Percentiles rank a stretch among this genome's conserved stretches.
These are phyloP conservation scores for Drosophila mettleri DNA, from an alignment of 2,888 invertebrate genomes.

Conservation along the genomic window DNA sequence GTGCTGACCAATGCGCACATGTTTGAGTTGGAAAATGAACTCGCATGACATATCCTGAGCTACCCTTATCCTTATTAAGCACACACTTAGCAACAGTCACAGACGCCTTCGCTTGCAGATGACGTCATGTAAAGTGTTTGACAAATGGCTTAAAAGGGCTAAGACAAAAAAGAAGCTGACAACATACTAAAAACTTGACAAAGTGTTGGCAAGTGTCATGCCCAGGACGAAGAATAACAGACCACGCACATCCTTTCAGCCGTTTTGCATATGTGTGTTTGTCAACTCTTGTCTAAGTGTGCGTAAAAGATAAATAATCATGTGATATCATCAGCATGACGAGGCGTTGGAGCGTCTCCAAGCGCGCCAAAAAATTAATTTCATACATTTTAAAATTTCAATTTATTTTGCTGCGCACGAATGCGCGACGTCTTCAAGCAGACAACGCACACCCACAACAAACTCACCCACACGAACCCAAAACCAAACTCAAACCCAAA, in stretches of 20 bases:
- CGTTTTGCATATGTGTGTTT: conserved; percentile 65
- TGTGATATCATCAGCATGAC: conserved; percentile 68
- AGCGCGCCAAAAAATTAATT: conserved; percentile 73
- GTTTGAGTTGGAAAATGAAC: not conserved
- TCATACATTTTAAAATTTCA: conserved; percentile 82
- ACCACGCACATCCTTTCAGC: conserved; percentile 50
- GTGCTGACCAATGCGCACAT: not conserved
- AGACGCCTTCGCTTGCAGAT: conserved; percentile 47
- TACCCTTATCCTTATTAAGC: conserved; percentile 6
- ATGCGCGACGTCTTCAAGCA: conserved; percentile 73
- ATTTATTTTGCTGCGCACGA: conserved; percentile 79
- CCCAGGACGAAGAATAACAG: conserved; percentile 36
- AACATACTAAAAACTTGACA: conserved; percentile 80
- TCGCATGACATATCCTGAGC: not conserved
- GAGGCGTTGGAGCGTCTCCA: conserved; percentile 48
- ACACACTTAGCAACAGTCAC: conserved; percentile 20
- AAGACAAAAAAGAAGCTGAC: conserved; percentile 60
- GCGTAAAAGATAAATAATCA: conserved; percentile 80
- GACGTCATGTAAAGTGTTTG: conserved; percentile 74
- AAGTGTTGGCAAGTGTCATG: conserved; percentile 79
- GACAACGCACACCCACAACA: conserved; percentile 37
- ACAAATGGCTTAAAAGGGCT: conserved; percentile 73
- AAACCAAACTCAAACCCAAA: conserved; percentile 6
- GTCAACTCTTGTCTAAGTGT: conserved; percentile 69
- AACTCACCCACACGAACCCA: conserved; percentile 24